Evolutionary conservation across 1,140 invertebrate genomes (phyloP), one percentile per base, ranked within the genome.

Genomic region (Lucilia cuprina): DNA sequence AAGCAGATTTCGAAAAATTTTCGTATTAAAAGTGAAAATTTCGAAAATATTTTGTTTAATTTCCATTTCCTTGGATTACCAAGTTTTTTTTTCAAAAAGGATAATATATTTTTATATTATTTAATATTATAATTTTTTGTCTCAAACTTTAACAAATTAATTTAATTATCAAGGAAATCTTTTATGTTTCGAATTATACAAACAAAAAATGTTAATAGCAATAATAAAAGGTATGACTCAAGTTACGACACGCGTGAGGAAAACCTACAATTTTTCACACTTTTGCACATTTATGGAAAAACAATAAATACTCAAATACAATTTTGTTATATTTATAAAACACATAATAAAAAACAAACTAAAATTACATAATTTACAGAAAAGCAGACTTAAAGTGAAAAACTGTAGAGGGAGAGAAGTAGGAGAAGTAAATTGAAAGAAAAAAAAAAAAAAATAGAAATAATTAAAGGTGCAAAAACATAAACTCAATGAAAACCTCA

Each of bases 261-360:
- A 70, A 70, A 70, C 65, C 19, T 70, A 70, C 19, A 70, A 70
- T 78, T 77, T 78, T 78, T 78, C 41, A 80, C 77, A 80, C 77
- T 80, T 80, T 49, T 80, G 77, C 77, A 80, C 41, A 80, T 4
- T 50, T 50, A 50, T 21, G 47, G 13, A 47, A 25, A 80, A 80
- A 80, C 41, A 80, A 70, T 2, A 25, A 0, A 25, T 9, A 70
- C 5, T 21, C 5, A 70, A 70, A 70, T 70, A 19, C 10, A 70
- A 41, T n/a, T 34, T 9, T 25, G 3, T 30, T 30, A 30, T 30
- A 34, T 13, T 75, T 12, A 75, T 17, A 75, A 10, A 34, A 47
- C n/a, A 19, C 25, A 30, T 3, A 30, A 30, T 30, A 30, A 30
- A 25, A 41, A 41, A 17, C n/a, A 78, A 41, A 78, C 35, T 41